Conservation (phyloP, 1,140 invertebrate species). For the Anagrus nilaparvatae region DNA sequence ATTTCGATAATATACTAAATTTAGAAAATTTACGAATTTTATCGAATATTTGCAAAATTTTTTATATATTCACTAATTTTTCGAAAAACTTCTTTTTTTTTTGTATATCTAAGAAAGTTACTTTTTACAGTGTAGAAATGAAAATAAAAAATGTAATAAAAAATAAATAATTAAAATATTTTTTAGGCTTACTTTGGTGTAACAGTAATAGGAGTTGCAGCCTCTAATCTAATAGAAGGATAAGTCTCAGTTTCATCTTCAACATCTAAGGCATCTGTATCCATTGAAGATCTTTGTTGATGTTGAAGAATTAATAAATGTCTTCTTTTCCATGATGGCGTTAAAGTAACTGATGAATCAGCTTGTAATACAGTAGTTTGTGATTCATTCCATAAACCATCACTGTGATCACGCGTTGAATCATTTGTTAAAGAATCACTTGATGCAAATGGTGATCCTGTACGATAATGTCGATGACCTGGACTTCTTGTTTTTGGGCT, state of each 20-base stretch:
- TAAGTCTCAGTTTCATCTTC: constrained; percentile 52
- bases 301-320: constrained; percentile 66
- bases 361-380: constrained; percentile 71
- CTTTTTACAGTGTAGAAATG: no score
- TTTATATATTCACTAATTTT: no score
- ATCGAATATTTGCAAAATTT: no score
- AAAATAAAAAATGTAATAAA: no score
- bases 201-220: constrained; percentile 27
- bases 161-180: background rate
- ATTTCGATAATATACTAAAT: no score
- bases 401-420: constrained; percentile 66
- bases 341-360: constrained; percentile 56
- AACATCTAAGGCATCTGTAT: constrained; percentile 64
- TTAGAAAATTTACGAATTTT: no score
- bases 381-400: constrained; percentile 79
- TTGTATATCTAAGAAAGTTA: no score
- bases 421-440: constrained; percentile 70
- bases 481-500: constrained; percentile 20
- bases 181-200: constrained; percentile 29
- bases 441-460: constrained; percentile 63
- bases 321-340: constrained; percentile 64
- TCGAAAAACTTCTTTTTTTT: no score
- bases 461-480: constrained; percentile 20
- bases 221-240: constrained; percentile 31
- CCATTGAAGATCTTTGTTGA: constrained; percentile 72